Percentiles rank a stretch among this genome's conserved stretches.
Evolutionary conservation across 2,888 invertebrate genomes (phyloP).

Genomic region (Conomelus anceps): DNA sequence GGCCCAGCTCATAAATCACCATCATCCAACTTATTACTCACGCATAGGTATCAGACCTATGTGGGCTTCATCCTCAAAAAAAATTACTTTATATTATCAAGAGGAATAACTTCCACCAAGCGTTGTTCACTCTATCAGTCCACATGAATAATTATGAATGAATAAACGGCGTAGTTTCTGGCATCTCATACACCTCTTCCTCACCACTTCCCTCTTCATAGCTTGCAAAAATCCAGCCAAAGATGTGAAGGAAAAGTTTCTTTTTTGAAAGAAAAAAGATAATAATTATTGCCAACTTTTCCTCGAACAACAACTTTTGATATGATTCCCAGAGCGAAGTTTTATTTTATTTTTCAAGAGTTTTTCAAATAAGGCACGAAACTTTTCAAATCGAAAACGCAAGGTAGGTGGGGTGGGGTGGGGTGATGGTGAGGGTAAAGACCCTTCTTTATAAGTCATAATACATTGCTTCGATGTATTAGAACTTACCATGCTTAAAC

Average conservation of each 20-base stretch:
- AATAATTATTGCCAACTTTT: constrained; percentile 9
- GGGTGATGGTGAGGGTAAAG: not conserved
- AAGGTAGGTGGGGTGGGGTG: not conserved
- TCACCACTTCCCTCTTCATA: not conserved
- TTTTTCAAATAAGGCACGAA: constrained; percentile 6
- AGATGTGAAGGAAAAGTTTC: not conserved
- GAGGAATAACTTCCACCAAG: not conserved
- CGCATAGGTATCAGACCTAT: too few relatives aligned
- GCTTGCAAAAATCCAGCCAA: not conserved
- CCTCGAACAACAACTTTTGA: constrained; percentile 6
- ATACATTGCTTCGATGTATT: not conserved
- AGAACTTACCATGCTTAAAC: not conserved
- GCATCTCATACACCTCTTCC: not conserved
- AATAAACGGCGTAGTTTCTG: not conserved
- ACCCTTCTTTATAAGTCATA: not conserved
- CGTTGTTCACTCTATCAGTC: not conserved
- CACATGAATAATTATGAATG: not conserved
- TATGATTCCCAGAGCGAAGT: constrained; percentile 3
- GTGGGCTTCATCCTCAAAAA: too few relatives aligned
- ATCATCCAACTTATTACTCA: too few relatives aligned
- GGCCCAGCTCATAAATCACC: too few relatives aligned
- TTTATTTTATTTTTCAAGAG: constrained; percentile 11
- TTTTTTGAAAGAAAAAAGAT: not conserved
- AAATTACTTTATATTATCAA: not conserved
- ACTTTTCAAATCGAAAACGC: not conserved